These are phyloP conservation scores for Neofelis nebulosa DNA, from an alignment of 2,113 vertebrate species.

Conservation along the genomic window DNA sequence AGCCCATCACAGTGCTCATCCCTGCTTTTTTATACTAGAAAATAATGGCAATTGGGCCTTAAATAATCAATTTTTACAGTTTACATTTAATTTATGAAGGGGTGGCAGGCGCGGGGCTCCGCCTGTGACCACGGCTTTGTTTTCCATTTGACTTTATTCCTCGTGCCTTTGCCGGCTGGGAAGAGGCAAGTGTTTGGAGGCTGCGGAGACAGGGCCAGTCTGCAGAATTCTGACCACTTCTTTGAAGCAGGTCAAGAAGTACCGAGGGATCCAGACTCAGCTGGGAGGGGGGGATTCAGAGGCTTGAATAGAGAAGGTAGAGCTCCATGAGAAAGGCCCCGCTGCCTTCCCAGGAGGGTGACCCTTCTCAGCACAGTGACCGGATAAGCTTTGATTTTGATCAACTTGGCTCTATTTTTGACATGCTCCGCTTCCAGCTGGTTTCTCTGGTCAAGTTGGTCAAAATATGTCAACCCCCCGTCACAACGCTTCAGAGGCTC, in stretches of 20 bases:
- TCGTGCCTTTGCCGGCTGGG: background rate
- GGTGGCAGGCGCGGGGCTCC: rapidly evolving
- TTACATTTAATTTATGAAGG: conserved; percentile 26
- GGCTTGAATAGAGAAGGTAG: rapidly evolving
- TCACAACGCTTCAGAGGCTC: background rate
- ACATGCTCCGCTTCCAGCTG: background rate
- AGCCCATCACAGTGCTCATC: background rate
- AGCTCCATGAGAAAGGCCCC: rapidly evolving
- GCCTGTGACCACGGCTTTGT: rapidly evolving
- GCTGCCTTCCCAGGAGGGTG: rapidly evolving
- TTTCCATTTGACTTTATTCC: background rate
- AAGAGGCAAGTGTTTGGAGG: background rate
- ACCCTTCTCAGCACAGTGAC: background rate
- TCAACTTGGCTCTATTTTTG: background rate
- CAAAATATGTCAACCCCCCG: background rate
- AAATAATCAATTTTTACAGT: conserved; percentile 57
- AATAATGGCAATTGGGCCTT: conserved; percentile 63
- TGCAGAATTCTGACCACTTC: background rate
- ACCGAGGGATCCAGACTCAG: background rate
- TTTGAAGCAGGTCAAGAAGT: background rate
- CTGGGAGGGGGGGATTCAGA: background rate
- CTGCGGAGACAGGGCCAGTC: rapidly evolving
- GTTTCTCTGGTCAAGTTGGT: background rate
- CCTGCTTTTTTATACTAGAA: conserved; percentile 51
- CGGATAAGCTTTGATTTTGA: background rate